Base-by-base conservation (phyloP, 2,888 invertebrate species). In the Drosophila leonis region DNA sequence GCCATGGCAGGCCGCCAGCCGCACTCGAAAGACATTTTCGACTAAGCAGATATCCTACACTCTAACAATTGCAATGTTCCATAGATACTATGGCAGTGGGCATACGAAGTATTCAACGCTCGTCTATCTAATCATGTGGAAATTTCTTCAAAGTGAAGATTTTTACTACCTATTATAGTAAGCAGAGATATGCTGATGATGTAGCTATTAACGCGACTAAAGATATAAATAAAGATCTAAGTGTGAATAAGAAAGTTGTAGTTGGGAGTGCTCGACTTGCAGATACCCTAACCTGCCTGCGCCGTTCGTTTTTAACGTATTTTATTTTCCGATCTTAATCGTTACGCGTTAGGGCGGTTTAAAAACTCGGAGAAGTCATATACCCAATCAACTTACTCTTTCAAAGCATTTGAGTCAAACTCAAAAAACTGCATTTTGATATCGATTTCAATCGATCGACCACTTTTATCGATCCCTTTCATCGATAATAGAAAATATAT, bases 1-100 rank as follows among this genome's bases (percentile, higher is more conserved):
- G n/a, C 54, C 54, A n/a, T 27, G 82, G 69, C 73, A 68, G 59
- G 24, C 60, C 62, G 83, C 63, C 83, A 82, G 67, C 35, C 35
- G 63, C 31, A 7, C 15, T 35, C 15, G 18, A 13, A 52, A 37
- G 27, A 0, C 7, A 41, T 27, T 20, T 3, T 15, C 5, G 37
- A 39, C 27, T 9, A 9, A 2, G 5, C 5, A 44, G 20, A 52
- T 71, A 42, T 24, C 37, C 48, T 54, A 12, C n/a, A 48, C 10
- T 13, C 24, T 0, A n/a, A 10, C 27, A 27, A n/a, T 4, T 5
- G 27, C 4, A 27, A 41, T 12, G 18, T 5, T 20, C 3, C 8
- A 15, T 1, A 10, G 10, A n/a, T 2, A 2, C 10, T n/a, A 6
- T n/a, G 29, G n/a, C n/a, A 29, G 12, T 7, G 12, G 5, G 15